A percentile compares a stretch with the other conserved stretches of the same genome.
Evolutionary conservation across 1,140 invertebrate species (phyloP).

Genomic region (Chlorops oryzae): DNA sequence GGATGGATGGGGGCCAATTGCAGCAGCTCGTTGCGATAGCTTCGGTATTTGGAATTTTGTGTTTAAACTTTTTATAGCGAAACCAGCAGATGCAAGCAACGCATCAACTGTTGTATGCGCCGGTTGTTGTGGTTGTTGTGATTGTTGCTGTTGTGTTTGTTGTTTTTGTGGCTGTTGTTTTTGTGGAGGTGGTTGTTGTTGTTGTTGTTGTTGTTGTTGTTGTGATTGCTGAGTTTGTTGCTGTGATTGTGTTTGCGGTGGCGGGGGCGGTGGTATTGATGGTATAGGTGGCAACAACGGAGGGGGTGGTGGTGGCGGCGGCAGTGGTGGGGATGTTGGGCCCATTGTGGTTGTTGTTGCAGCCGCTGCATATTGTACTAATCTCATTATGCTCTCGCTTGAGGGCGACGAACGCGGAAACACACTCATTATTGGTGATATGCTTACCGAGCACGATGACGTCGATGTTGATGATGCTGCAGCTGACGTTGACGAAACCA

Average conservation of each 20-base stretch:
- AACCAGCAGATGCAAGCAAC: conserved; percentile 70
- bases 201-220: conserved; percentile 31
- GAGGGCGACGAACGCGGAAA: neutral
- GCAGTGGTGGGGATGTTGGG: conserved; percentile 10
- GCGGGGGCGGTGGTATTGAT: conserved; percentile 30
- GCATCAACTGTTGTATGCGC: no score
- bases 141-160: no score
- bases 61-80: conserved; percentile 70
- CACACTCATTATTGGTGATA: neutral
- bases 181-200: no score
- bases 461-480: conserved; percentile 20
- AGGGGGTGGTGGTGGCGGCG: neutral
- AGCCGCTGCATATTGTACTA: conserved; percentile 4
- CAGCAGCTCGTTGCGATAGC: conserved; percentile 56
- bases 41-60: conserved; percentile 84
- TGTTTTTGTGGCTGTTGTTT: no score
- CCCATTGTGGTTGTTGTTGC: conserved; percentile 21
- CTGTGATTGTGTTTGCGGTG: no score
- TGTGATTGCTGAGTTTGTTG: conserved; percentile 30
- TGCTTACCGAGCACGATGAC: neutral
- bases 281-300: conserved; percentile 26
- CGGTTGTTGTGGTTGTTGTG: no score
- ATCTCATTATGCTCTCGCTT: neutral
- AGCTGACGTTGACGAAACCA: conserved; percentile 2
- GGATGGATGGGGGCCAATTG: no score